phyloP scores from a whole-genome alignment of 1,140 invertebrate species.

The Mactra quadrangularis region DNA sequence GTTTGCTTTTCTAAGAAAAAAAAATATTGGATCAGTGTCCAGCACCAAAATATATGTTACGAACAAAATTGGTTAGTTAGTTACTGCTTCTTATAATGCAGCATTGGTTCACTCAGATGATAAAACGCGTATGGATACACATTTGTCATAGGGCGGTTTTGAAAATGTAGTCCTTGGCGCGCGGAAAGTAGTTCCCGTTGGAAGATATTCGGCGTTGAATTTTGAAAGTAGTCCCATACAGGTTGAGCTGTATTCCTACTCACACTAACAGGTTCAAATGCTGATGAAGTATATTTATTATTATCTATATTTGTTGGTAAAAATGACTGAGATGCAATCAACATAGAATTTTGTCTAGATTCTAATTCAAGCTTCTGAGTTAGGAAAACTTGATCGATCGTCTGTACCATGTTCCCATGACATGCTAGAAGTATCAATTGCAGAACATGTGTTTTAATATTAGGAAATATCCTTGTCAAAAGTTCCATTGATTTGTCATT shows the following conservation, averaged over 20 bases:
- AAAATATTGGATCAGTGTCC: too few species aligned
- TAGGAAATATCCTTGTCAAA: conserved; percentile 92
- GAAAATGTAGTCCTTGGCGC: too few species aligned
- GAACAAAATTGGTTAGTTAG: too few species aligned
- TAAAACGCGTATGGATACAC: too few species aligned
- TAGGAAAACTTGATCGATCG: conserved; percentile 90
- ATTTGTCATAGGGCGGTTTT: too few species aligned
- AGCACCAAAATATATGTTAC: too few species aligned
- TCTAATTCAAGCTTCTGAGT: conserved; percentile 58
- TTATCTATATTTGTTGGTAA: conserved; percentile 47
- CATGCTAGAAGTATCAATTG: conserved; percentile 90
- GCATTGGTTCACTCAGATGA: too few species aligned
- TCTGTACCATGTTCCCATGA: conserved; percentile 93
- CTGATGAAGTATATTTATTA: conserved; percentile 55
- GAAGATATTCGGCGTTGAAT: not conserved
- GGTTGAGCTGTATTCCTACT: conserved; percentile 58
- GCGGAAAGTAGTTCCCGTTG: too few species aligned
- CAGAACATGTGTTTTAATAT: conserved; percentile 91
- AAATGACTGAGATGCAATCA: conserved; percentile 49
- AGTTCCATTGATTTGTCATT: conserved; percentile 87
- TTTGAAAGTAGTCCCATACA: conserved; percentile 62
- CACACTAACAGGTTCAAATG: conserved; percentile 76
- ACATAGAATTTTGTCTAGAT: not conserved
- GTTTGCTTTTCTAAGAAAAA: too few species aligned
- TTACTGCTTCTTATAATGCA: too few species aligned